phyloP scores from a whole-genome alignment of 2,888 invertebrate species.

The Torymus texanus region DNA sequence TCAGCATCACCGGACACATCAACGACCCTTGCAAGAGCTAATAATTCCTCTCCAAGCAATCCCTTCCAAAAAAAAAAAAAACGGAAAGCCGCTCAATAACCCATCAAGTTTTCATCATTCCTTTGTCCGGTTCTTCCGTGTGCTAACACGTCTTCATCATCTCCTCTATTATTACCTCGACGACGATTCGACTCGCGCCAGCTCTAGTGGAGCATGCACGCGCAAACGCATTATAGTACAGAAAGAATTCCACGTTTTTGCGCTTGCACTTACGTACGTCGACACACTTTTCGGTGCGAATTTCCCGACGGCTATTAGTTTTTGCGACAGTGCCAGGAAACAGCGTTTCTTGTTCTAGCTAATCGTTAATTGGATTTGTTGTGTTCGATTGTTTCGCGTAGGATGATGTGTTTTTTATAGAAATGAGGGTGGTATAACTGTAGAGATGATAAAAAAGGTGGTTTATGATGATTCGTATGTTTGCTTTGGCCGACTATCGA shows the following conservation, averaged over 20 bases:
- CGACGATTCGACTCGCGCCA: constrained; percentile 65
- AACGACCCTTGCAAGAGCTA: no score
- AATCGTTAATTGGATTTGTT: neutral
- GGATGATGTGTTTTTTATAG: neutral
- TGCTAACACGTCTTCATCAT: neutral
- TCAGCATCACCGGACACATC: no score
- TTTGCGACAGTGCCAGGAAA: neutral
- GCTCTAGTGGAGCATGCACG: constrained; percentile 56
- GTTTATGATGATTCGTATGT: no score
- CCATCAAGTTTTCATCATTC: no score
- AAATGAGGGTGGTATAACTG: neutral
- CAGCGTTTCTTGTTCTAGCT: constrained; percentile 7
- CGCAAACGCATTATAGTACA: constrained; percentile 23
- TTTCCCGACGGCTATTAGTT: neutral
- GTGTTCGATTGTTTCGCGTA: neutral
- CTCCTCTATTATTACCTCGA: constrained; percentile 58
- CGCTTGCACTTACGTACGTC: constrained; percentile 28
- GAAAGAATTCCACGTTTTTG: constrained; percentile 47
- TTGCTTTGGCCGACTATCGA: no score
- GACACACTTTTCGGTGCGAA: constrained; percentile 21
- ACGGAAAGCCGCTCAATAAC: no score
- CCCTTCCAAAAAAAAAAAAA: no score
- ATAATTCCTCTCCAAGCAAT: no score
- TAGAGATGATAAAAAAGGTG: neutral
- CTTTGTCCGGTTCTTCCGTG: constrained; percentile 4